Evolutionary conservation across 2,113 vertebrate species (phyloP).

Genomic region (Nyctibius bracteatus): DNA sequence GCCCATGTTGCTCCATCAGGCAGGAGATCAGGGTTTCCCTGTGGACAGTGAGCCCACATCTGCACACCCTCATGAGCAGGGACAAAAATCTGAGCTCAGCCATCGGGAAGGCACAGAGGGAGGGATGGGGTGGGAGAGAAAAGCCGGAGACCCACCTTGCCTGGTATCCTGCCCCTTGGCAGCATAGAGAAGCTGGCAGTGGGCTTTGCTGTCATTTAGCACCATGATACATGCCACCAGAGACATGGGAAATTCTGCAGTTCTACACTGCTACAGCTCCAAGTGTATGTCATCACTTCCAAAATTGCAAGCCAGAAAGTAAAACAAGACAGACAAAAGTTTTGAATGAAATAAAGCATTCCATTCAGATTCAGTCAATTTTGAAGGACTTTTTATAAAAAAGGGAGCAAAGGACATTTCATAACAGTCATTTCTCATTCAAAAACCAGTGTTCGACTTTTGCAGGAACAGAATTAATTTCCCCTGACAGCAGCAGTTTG

Average conservation of each 20-base stretch:
- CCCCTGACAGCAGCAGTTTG: not conserved
- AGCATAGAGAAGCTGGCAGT: not conserved
- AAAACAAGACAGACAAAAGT: not conserved
- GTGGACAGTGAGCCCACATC: not conserved
- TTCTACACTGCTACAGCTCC: not conserved
- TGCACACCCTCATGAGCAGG: not conserved
- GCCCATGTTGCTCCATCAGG: accelerated
- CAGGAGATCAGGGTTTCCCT: not conserved
- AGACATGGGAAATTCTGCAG: not conserved
- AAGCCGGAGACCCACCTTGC: not conserved
- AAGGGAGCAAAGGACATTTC: not conserved
- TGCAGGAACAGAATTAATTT: not conserved
- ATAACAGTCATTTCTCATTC: not conserved
- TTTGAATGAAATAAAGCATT: slow-evolving; percentile 39
- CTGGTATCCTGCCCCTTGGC: not conserved
- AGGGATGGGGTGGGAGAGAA: not conserved
- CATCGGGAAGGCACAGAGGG: not conserved
- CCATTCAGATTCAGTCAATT: not conserved
- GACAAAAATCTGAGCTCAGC: not conserved
- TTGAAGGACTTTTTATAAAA: not conserved
- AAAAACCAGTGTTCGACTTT: not conserved
- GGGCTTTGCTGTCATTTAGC: not conserved
- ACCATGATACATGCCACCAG: not conserved
- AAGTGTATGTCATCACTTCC: not conserved
- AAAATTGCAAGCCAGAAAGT: not conserved